A percentile compares a stretch with the other conserved stretches of the same genome.
These are phyloP conservation scores for Ophraella communa DNA, from an alignment of 2,888 invertebrate genomes.

Conservation along the genomic window DNA sequence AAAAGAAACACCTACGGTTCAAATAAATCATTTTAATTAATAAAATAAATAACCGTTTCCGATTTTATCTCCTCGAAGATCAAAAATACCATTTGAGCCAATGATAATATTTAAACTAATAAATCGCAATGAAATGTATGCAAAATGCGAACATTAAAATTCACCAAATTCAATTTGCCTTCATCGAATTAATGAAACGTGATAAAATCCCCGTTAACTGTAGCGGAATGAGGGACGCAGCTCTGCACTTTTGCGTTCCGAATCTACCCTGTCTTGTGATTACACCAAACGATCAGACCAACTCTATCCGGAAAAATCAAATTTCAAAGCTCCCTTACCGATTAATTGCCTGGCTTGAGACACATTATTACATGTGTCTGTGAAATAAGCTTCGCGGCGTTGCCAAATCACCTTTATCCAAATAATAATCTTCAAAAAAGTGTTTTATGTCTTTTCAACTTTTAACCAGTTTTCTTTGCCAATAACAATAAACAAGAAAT, in stretches of 20 bases:
- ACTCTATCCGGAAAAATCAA: conserved; percentile 57
- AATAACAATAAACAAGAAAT: too few species aligned
- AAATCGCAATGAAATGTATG: conserved; percentile 38
- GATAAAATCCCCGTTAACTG: conserved; percentile 53
- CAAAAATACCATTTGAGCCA: conserved; percentile 12
- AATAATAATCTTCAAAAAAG: too few species aligned
- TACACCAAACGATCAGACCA: conserved; percentile 51
- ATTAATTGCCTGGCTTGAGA: conserved; percentile 54
- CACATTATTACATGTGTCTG: conserved; percentile 45
- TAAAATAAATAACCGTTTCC: conserved; percentile 7
- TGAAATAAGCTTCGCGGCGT: neutral
- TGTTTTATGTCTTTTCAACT: too few species aligned
- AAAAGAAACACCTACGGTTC: neutral
- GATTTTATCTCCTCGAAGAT: conserved; percentile 4
- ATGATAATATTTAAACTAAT: conserved; percentile 36
- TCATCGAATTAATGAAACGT: conserved; percentile 55
- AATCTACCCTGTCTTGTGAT: conserved; percentile 46
- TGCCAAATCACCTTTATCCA: conserved; percentile 11
- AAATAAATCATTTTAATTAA: conserved; percentile 1
- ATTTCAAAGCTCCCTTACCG: conserved; percentile 55
- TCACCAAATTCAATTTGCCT: conserved; percentile 54
- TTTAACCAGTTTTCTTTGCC: too few species aligned
- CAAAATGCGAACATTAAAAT: conserved; percentile 49
- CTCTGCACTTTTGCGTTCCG: conserved; percentile 23
- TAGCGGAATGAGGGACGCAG: conserved; percentile 52